Base-by-base conservation (phyloP, 2,113 vertebrate species). In the Stigmatopora nigra region DNA sequence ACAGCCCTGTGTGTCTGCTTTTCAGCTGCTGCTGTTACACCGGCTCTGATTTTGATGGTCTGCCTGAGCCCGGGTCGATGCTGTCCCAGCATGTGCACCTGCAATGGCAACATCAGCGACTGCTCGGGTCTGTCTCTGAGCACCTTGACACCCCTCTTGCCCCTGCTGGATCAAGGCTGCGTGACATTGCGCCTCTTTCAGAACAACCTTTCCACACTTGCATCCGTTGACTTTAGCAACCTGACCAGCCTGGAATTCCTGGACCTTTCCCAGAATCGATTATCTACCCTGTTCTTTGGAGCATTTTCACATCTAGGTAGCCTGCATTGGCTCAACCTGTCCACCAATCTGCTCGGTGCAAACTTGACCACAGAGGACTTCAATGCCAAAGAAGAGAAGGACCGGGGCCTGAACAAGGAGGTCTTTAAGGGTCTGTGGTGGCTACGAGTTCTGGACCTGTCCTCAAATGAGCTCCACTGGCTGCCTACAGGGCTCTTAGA, bases 311-410 rank as follows among this genome's bases (percentile, higher is more conserved):
- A 92, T 35, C 81, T 96, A 31, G 89, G 88, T 36, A 79, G 88
- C 49, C 81, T 98, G 2, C 91, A 90, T 70, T 90, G 91, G 72
- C 81, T 98, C 78, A 96, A 98, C 68, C 89, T 98, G 69, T 98
- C 96, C 61, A 88, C 92, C 71, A 98, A 98, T 87, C 91, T 91
- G 85, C 88, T 98, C 65, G 93, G 93, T 60, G 85, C 91, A 19
- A 69, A 13, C 87, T 88, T 4, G 41, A 81, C 13, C 73, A 86
- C 47, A 48, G 89, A 70, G 87, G 91, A 92, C 48, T 84, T 92
- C 77, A 78, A 77, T 3, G 91, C 90, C 69, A 88, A 91, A 60
- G 86, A 90, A 0, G 90, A 92, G 76, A 85, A 89, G 3, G 84
- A 87, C 2, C 77, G 91, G 68, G 88, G 91, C 66, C 84, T 98